Conservation (phyloP, 2,113 vertebrate species). For the Crotophaga sulcirostris region DNA sequence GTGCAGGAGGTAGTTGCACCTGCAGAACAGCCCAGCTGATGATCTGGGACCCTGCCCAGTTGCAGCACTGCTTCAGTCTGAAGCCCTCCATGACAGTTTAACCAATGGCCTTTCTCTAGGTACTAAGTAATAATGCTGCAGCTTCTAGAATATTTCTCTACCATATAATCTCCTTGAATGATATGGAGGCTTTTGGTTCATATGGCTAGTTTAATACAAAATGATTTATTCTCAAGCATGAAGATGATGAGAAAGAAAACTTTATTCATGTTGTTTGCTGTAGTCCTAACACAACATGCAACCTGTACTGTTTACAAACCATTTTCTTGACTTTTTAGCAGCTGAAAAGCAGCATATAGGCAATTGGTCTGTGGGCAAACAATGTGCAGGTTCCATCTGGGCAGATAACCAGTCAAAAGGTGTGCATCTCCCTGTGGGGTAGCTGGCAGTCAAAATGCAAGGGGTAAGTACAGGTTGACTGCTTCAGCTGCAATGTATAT, state of each 20-base stretch:
- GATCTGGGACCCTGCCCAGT: neutral
- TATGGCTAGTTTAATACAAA: neutral
- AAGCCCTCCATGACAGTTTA: conserved; percentile 16
- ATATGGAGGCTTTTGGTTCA: neutral
- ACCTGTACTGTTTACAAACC: neutral
- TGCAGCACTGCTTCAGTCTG: conserved; percentile 24
- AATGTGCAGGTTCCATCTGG: neutral
- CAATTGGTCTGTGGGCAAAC: neutral
- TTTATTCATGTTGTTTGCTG: neutral
- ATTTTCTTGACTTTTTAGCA: neutral
- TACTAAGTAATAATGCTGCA: neutral
- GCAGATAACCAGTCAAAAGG: neutral
- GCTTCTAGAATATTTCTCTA: neutral
- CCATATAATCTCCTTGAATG: neutral
- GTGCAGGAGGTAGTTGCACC: conserved; percentile 8
- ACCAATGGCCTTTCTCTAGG: conserved; percentile 19
- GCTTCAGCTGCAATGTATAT: neutral
- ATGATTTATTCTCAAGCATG: neutral
- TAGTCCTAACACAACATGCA: neutral
- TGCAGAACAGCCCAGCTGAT: neutral
- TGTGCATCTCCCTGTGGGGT: neutral
- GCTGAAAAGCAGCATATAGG: neutral
- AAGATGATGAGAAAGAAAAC: neutral
- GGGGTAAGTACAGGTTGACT: neutral
- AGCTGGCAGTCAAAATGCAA: neutral